Base-by-base conservation (phyloP, 2,113 vertebrate species). In the Callithrix jacchus region DNA sequence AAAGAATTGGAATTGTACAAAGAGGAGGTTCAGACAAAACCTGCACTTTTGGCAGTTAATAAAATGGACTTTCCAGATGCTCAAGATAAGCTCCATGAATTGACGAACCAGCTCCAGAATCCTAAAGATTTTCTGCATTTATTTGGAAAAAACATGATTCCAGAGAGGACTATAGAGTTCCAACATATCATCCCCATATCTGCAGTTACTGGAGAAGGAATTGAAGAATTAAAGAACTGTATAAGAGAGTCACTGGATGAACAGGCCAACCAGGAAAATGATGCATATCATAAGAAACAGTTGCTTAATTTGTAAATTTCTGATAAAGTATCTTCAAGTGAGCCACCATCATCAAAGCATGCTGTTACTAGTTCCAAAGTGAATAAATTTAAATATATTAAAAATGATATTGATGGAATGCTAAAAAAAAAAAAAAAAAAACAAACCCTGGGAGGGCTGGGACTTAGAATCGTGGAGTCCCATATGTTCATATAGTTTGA, bases 1-100 rank as follows among this genome's bases (percentile, higher is more conserved):
- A 99, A 99, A 98, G 99, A 99, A 93, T 97, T 99, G 97, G 99
- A 99, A 95, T 97, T 99, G 89, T 99, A 99, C 98, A 99, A 99
- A 97, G 98, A 99, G 37, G 99, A 99, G 92, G 98, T 99, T 80
- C 90, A 99, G 71, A 98, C 85, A 52, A 99, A 99, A 97, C 99
- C 99, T 68, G 98, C 99, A 11, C 96, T 99, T 61, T 98, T 99
- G 94, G 99, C 99, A 64, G 96, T 99, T 96, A 99, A 99, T 98
- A 99, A 99, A 98, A 99, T 99, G 99, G 99, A 99, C 97, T 99
- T 99, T 88, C 99, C 99, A 42, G 97, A 97, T 68, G 99, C 99
- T 30, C 98, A 99, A 30, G 96, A 98, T 87, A 99, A 98, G 77
- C 97, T 99, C 47, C 93, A 94, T 70, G 97, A 99, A 94, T 98